Evolutionary conservation across 2,113 vertebrate genomes (phyloP).

Genomic region (Danionella cerebrum): DNA sequence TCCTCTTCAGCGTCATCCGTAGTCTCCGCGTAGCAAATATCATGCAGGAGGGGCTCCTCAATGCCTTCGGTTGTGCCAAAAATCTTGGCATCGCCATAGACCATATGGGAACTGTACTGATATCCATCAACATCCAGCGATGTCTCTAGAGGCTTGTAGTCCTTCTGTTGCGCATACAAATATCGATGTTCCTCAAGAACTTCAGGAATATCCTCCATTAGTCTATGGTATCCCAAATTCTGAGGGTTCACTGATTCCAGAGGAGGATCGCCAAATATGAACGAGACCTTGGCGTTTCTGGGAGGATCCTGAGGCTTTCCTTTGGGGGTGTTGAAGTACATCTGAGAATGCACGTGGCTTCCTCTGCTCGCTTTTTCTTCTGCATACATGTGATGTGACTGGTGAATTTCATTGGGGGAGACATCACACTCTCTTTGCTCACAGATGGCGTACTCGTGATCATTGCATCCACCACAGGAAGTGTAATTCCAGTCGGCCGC

Average conservation of each 20-base stretch:
- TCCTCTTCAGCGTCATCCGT: conserved; percentile 93
- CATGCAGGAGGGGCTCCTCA: conserved; percentile 89
- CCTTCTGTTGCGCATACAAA: conserved; percentile 78
- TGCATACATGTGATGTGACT: conserved; percentile 64
- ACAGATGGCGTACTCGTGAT: conserved; percentile 69
- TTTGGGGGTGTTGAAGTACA: conserved; percentile 73
- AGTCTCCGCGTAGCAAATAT: conserved; percentile 94
- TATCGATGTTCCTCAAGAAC: conserved; percentile 74
- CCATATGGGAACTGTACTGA: conserved; percentile 74
- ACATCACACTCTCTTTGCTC: conserved; percentile 73
- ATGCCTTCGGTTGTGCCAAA: conserved; percentile 81
- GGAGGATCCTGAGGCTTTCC: conserved; percentile 82
- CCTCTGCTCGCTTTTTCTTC: conserved; percentile 64
- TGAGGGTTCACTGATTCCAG: conserved; percentile 80
- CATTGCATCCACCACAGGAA: conserved; percentile 73
- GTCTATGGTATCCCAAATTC: conserved; percentile 86
- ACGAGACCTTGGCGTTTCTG: conserved; percentile 91
- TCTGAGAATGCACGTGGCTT: conserved; percentile 58
- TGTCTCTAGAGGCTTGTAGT: conserved; percentile 81
- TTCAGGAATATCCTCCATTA: conserved; percentile 88
- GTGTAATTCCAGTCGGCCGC: conserved; percentile 87
- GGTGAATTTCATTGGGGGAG: conserved; percentile 73
- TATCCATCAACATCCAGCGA: conserved; percentile 78
- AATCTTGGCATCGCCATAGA: conserved; percentile 78
- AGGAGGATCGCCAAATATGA: conserved; percentile 90